Base-by-base conservation (phyloP, 2,888 invertebrate genomes). In the Phalera bucephala region DNA sequence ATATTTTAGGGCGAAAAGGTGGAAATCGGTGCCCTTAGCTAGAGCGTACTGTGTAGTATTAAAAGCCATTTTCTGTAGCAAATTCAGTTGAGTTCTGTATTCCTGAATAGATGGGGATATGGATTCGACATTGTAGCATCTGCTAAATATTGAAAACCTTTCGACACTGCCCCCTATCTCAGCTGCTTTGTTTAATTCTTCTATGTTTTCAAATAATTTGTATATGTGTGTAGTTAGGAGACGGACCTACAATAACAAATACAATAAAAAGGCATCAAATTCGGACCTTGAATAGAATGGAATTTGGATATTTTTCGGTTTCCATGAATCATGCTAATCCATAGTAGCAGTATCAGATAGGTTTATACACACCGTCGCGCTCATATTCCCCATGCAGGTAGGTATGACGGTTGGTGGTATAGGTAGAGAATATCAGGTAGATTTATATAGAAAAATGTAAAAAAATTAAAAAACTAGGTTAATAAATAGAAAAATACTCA, bases 31-130 rank as follows among this genome's bases (percentile, higher is more conserved):
- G 30, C 91, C 80, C 60, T 91, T 91, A 2, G 89, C 88, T 40
- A 93, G 65, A 45, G 91, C 90, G 51, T 90, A 91, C 42, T 91
- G 91, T 12, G 91, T 90, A 10, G 92, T 91, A 28, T 92, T 91
- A 40, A 92, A 93, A 1, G 93, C 91, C 48, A 98, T 87, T 64
- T 94, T 94, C 58, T 95, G 94, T 12, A 98, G 75, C 35, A 92
- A 83, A 38, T 94, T 90, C 21, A 97, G 73, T 71, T 95, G 95
- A 22, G 95, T 92, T 42, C 98, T 91, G 70, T 97, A 97, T 14
- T 93, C 94, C 52, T 95, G 93, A 2, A 98, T 92, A 3, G 93
- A 93, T 0, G 94, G 91, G 10, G 91, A 88, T 26, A 94, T 93
- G 12, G 89, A 91, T 80, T 97, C 97, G 0, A 95, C 93, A 33